Evolutionary conservation across 2,113 vertebrate species (phyloP).

Genomic region (Microtus ochrogaster): DNA sequence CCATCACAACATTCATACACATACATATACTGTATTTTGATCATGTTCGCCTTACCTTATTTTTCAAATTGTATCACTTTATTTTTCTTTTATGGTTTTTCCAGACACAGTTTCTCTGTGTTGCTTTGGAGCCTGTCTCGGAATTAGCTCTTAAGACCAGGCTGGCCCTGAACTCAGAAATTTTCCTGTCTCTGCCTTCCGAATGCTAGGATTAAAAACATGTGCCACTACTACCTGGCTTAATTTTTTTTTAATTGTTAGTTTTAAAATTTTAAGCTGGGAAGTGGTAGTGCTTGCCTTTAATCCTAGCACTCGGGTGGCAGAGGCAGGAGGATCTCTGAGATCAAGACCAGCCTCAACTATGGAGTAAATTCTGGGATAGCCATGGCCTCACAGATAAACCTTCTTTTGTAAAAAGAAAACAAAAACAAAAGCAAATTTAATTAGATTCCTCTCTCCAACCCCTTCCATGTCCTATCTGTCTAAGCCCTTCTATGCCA

Average conservation of each 20-base stretch:
- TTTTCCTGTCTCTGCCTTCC: too few species aligned
- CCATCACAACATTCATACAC: neutral
- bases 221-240: too few species aligned
- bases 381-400: neutral
- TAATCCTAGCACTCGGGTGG: neutral
- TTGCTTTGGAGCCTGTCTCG: too few species aligned
- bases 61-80: neutral
- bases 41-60: neutral
- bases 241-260: neutral
- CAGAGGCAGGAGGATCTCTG: neutral
- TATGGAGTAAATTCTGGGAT: neutral
- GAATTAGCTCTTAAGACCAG: too few species aligned
- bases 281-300: neutral
- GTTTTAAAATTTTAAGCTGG: neutral
- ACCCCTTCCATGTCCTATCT: neutral
- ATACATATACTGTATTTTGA: neutral
- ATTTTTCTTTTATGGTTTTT: too few species aligned
- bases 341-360: neutral
- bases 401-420: neutral
- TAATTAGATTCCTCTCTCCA: neutral
- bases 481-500: neutral
- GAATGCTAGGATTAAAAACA: too few species aligned
- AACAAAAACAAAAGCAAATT: neutral
- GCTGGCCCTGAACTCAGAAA: too few species aligned
- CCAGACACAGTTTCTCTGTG: too few species aligned